Evolutionary conservation across 1,140 invertebrate species (phyloP).

Genomic region (Cherax destructor): DNA sequence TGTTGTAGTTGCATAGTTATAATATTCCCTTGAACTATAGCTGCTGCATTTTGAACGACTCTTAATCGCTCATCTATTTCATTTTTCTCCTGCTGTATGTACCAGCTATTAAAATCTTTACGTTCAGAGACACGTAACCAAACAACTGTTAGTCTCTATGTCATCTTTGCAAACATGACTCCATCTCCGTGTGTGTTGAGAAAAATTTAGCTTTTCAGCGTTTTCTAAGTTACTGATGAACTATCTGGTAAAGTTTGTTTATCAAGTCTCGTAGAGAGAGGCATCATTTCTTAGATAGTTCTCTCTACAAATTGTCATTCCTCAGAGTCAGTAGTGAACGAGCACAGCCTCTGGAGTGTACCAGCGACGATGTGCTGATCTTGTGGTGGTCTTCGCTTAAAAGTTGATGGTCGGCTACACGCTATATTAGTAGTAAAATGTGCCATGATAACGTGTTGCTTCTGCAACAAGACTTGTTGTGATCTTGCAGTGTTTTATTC

Average conservation of each 20-base stretch:
- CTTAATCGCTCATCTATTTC: conserved; percentile 20
- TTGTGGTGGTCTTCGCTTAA: too few relatives aligned
- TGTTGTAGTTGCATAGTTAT: background rate
- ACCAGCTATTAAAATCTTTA: conserved; percentile 37
- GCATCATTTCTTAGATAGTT: too few relatives aligned
- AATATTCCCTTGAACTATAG: conserved; percentile 21
- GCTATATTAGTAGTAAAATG: background rate
- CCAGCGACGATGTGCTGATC: too few relatives aligned
- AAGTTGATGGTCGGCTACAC: background rate
- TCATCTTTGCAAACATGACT: conserved; percentile 15
- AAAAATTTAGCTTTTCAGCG: background rate
- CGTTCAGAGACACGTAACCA: conserved; percentile 24
- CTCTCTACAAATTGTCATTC: background rate
- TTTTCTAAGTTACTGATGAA: background rate
- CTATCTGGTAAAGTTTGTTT: too few relatives aligned
- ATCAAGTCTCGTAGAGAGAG: too few relatives aligned
- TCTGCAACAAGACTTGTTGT: background rate
- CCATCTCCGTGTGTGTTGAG: conserved; percentile 8
- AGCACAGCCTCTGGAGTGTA: background rate
- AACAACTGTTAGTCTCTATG: conserved; percentile 31
- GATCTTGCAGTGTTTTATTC: background rate
- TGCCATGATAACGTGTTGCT: conserved; percentile 6
- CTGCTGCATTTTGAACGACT: conserved; percentile 36
- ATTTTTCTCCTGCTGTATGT: conserved; percentile 20
- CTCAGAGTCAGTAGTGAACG: background rate